phyloP scores from a whole-genome alignment of 2,888 invertebrate species.

The Fragum fragum region DNA sequence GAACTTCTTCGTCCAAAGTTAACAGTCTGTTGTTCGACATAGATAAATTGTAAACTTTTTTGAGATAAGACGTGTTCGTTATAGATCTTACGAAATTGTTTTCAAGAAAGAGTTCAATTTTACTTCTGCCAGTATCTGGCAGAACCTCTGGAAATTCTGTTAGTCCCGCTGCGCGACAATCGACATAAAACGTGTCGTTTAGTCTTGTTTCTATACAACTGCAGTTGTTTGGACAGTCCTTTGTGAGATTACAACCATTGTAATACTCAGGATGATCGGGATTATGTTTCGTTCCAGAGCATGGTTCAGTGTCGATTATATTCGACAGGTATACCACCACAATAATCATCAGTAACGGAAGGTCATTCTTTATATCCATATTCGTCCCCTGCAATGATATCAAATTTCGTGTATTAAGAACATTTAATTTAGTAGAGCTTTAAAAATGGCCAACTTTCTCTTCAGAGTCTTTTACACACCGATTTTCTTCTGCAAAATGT shows the following conservation, averaged over 20 bases:
- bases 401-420: too few relatives aligned
- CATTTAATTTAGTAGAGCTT: too few relatives aligned
- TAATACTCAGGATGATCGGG: slow-evolving; percentile 52
- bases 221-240: slow-evolving; percentile 59
- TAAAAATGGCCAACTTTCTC: too few relatives aligned
- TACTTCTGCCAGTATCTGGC: slow-evolving; percentile 38
- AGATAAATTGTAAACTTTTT: slow-evolving; percentile 55
- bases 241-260: slow-evolving; percentile 58
- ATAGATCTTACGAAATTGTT: slow-evolving; percentile 51
- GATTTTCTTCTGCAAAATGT: too few relatives aligned
- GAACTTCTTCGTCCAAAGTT: slow-evolving; percentile 40
- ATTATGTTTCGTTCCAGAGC: too few relatives aligned
- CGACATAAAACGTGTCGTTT: slow-evolving; percentile 56
- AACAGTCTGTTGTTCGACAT: slow-evolving; percentile 50
- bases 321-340: too few relatives aligned
- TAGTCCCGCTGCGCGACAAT: slow-evolving; percentile 57
- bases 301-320: too few relatives aligned
- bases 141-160: slow-evolving; percentile 51
- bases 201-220: slow-evolving; percentile 67
- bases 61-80: slow-evolving; percentile 40
- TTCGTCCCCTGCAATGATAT: too few relatives aligned
- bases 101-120: slow-evolving; percentile 61
- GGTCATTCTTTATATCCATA: too few relatives aligned
- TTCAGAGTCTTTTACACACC: too few relatives aligned
- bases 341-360: too few relatives aligned